Base-by-base conservation (phyloP, 2,888 invertebrate genomes). In the Phortica okadai region DNA sequence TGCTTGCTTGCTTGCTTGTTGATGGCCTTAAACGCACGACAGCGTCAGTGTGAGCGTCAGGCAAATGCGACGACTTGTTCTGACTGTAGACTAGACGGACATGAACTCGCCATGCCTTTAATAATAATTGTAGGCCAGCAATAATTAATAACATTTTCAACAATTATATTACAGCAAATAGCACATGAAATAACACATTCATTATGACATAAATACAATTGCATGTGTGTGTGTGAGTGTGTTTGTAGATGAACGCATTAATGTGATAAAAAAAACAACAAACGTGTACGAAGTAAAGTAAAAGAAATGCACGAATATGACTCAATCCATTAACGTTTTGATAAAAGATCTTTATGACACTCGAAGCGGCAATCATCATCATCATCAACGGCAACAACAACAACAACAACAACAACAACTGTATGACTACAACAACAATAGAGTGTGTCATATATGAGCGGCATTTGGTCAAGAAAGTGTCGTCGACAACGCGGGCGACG, bases 311-410 rank as follows among this genome's bases (percentile, higher is more conserved):
- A 81, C 75, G 75, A 76, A 83, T 84, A 87, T 84, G 86, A 85
- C 88, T 88, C 88, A 87, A 88, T 87, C 88, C 87, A 87, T 88
- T 87, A 87, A 85, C 84, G 84, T 87, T 88, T 86, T 87, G 87
- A 87, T 87, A 87, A 87, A 88, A 88, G 87, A 87, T 87, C 87
- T 87, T 83, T 87, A 87, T 88, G 88, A 88, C 88, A 87, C 87
- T 88, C 86, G 78, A 86, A 86, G 88, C 86, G 81, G 85, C 88
- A 85, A 84, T 86, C 87, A 87, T 86, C 85, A 86, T 86, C 85
- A 86, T 77, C 78, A 84, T 70, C 81, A 82, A 74, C 80, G 81
- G 54, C 77, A 76, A 66, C 69, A 80, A 73, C 77, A 79, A 21
- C 77, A 80, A 62, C 79, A 78, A 64, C 74, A 79, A 78, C 81